A percentile compares a stretch with the other conserved stretches of the same genome.
phyloP scores from a whole-genome alignment of 2,797 vertebrate genomes.

The Eremophila alpestris region DNA sequence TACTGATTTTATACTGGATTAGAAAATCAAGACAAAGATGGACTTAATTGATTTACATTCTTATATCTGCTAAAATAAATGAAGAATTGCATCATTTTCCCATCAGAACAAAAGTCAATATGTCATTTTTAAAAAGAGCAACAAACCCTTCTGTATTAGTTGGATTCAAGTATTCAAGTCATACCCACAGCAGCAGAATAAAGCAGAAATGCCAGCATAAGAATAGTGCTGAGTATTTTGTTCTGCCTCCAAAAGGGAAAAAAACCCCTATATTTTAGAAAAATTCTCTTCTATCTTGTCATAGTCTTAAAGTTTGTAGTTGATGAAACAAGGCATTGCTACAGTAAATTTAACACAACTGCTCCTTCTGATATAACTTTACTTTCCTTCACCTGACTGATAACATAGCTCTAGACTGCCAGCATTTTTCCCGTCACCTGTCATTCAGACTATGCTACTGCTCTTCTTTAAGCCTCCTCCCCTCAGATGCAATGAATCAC shows the following conservation, averaged over 20 bases:
- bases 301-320: background rate
- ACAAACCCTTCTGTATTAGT: background rate
- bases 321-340: background rate
- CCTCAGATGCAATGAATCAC: background rate
- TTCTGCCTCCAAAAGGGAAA: background rate
- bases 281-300: background rate
- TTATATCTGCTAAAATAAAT: background rate
- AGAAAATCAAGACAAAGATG: background rate
- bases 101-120: background rate
- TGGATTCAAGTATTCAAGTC: background rate
- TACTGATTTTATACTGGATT: background rate
- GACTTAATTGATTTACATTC: background rate
- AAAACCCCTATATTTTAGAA: background rate
- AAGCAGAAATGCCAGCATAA: background rate
- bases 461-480: background rate
- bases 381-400: background rate
- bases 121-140: background rate
- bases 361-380: background rate
- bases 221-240: background rate
- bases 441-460: background rate
- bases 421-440: background rate
- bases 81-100: background rate
- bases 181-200: background rate
- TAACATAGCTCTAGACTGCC: background rate
- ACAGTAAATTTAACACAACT: background rate